phyloP scores from a whole-genome alignment of 2,888 invertebrate genomes.

The Netelia inedita region DNA sequence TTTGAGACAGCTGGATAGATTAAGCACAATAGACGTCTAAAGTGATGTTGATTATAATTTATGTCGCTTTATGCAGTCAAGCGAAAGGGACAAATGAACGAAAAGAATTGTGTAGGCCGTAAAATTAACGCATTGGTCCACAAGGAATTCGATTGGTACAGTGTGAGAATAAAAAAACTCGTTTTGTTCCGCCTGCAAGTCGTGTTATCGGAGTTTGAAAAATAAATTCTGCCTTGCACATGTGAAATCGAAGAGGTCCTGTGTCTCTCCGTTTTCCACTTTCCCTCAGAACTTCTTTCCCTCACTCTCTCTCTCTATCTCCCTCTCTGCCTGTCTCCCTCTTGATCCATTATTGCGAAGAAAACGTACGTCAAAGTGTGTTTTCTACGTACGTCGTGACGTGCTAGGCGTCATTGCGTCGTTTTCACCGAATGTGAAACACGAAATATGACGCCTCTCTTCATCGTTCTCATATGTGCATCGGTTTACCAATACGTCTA shows the following conservation, averaged over 20 bases:
- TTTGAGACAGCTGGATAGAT: too few species aligned
- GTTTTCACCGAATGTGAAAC: slow-evolving; percentile 14
- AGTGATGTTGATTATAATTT: too few species aligned
- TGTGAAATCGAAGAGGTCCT: slow-evolving; percentile 23
- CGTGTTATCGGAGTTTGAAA: neutral
- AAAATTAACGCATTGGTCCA: too few species aligned
- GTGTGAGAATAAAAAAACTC: too few species aligned
- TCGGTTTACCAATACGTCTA: neutral
- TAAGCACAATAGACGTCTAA: too few species aligned
- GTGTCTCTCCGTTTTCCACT: too few species aligned
- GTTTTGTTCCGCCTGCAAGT: too few species aligned
- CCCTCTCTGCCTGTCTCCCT: neutral
- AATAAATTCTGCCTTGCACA: slow-evolving; percentile 47
- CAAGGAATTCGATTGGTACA: too few species aligned
- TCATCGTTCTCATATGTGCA: neutral
- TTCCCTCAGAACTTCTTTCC: too few species aligned
- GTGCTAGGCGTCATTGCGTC: neutral
- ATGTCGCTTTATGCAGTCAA: too few species aligned
- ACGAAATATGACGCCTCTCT: slow-evolving; percentile 1
- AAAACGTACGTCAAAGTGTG: slow-evolving; percentile 43
- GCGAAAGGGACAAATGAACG: too few species aligned
- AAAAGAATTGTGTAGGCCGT: too few species aligned
- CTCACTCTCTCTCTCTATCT: slow-evolving; percentile 6
- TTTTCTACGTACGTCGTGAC: slow-evolving; percentile 40
- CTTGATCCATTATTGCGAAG: neutral